Evolutionary conservation across 2,888 invertebrate species (phyloP), one percentile per base, ranked within the genome.

Genomic region (Lasioglossum oenotherae): DNA sequence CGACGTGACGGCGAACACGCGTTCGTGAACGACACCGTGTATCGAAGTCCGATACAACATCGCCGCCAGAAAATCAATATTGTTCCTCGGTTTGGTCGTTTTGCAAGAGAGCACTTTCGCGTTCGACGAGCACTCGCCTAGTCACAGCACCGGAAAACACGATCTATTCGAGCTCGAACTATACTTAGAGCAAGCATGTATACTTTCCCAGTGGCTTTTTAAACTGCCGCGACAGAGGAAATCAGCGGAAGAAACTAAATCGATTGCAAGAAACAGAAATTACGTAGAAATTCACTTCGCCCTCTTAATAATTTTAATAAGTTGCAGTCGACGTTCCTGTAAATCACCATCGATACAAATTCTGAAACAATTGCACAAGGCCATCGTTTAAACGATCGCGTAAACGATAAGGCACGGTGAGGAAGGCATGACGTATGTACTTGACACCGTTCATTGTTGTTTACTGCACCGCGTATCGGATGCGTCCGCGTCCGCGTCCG

Each of bases 141-240:
- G 71, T 64, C 35, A 35, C 64, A 31, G 38, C 14, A 38, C 35
- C 46, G 79, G 72, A 79, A 75, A 85, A 79, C 23, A 64, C 44
- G 71, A 79, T 84, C 85, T 85, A 73, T 46, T 67, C 53, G 19
- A n/a, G 85, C 60, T 72, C 53, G 75, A 76, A 76, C 53, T 71
- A 78, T 73, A 57, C 57, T 73, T 75, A 46, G 85, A 38, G 44
- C 64, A n/a, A n/a, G 46, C 35, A 38, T 67, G 44, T 31, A 57
- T 67, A 27, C 41, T 76, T 82, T 75, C 31, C 38, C 16, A 27
- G 4, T 16, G 5, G 31, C 71, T 53, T 83, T 81, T 76, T 53
- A 71, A 81, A 72, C 53, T 12, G 23, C 23, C 8, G 49, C 49
- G 19, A 49, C 49, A n/a, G 27, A 27, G 27, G 12, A 27, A 60